Evolutionary conservation across 2,113 vertebrate species (phyloP).

Genomic region (Oncorhynchus kisutch): DNA sequence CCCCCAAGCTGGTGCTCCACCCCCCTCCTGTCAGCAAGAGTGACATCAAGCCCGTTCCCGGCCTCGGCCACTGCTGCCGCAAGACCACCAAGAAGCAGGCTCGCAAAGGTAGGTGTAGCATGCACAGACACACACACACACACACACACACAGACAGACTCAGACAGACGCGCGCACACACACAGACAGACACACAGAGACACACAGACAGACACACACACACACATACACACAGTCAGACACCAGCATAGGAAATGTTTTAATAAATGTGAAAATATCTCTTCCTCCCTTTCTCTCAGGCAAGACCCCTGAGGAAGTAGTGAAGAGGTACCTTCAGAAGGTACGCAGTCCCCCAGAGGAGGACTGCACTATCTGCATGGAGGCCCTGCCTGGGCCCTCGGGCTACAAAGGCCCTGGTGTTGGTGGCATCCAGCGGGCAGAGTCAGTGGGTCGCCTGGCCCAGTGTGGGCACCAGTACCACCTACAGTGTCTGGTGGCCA

Average conservation of each 20-base stretch:
- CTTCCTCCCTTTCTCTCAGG: constrained; percentile 84
- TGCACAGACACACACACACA: background rate
- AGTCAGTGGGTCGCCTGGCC: constrained; percentile 87
- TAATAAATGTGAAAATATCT: background rate
- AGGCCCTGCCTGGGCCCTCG: constrained; percentile 83
- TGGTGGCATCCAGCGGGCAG: constrained; percentile 77
- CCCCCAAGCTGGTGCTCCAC: constrained; percentile 91
- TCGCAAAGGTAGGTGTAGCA: constrained; percentile 82
- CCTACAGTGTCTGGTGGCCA: constrained; percentile 91
- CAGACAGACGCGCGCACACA: too few species aligned
- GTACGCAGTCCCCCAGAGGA: constrained; percentile 92
- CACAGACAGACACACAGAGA: constrained; percentile 63
- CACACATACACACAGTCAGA: constrained; percentile 24
- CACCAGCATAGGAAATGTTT: background rate
- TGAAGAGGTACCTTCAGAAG: constrained; percentile 92
- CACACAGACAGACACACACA: constrained; percentile 43
- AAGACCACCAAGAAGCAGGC: constrained; percentile 94
- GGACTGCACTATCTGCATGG: constrained; percentile 98
- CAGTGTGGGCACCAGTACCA: constrained; percentile 91
- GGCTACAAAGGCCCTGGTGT: constrained; percentile 87
- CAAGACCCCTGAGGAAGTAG: constrained; percentile 90
- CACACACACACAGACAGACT: too few species aligned
- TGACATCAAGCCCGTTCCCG: constrained; percentile 90
- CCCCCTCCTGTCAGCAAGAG: constrained; percentile 94
- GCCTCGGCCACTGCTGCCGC: constrained; percentile 89